Percentiles rank a stretch among this genome's conserved stretches.
phyloP scores from a whole-genome alignment of 2,888 invertebrate genomes.

The Mystacides longicornis region DNA sequence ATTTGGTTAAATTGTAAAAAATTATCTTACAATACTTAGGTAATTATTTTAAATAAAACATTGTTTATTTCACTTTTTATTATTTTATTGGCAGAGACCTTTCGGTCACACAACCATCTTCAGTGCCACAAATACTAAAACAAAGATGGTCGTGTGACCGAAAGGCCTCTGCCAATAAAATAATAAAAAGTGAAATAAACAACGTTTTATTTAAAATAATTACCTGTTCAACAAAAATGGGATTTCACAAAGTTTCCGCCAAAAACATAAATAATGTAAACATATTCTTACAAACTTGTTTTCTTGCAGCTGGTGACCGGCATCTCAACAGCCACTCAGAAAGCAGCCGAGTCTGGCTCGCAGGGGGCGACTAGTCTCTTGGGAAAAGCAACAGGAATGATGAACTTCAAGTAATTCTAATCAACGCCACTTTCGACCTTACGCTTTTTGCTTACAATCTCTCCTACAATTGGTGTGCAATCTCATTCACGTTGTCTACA shows the following conservation, averaged over 20 bases:
- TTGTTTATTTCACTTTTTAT: not conserved
- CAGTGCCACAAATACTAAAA: no score
- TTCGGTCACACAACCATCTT: no score
- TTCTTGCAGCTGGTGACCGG: conserved; percentile 37
- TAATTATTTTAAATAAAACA: not conserved
- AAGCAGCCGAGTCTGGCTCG: conserved; percentile 38
- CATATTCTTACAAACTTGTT: not conserved
- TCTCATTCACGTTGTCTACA: no score
- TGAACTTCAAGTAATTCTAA: conserved; percentile 26
- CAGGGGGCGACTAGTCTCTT: conserved; percentile 43
- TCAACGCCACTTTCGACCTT: not conserved
- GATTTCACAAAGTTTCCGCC: no score
- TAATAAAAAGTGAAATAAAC: not conserved
- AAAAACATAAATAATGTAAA: no score
- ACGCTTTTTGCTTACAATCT: not conserved
- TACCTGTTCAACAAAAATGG: no score
- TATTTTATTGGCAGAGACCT: not conserved
- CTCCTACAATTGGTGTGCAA: no score
- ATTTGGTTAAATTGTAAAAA: no score
- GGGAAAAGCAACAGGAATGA: conserved; percentile 44
- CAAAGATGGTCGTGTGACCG: no score
- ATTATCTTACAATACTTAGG: no score
- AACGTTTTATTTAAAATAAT: no score
- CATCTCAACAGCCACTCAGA: conserved; percentile 35
- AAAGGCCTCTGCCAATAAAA: not conserved